Evolutionary conservation across 2,797 vertebrate species (phyloP).

Genomic region (Jordanella pulchra): DNA sequence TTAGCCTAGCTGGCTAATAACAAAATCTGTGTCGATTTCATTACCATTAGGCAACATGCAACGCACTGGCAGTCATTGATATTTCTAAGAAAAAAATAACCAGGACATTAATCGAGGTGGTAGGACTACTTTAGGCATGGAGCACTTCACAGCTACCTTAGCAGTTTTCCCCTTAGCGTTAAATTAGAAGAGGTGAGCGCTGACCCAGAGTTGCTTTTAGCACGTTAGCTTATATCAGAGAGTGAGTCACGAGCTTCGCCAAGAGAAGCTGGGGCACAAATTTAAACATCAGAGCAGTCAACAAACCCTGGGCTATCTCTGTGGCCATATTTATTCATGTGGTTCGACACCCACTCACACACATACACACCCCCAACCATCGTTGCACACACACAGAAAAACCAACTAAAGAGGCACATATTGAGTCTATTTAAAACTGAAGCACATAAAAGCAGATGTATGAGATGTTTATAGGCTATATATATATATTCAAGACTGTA

Average conservation of each 20-base stretch:
- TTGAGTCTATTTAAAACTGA: constrained; percentile 15
- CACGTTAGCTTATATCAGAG: constrained; percentile 54
- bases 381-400: constrained; percentile 16
- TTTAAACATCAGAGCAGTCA: constrained; percentile 71
- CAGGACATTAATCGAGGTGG: constrained; percentile 19
- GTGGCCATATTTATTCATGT: constrained; percentile 68
- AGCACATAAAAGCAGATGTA: constrained; percentile 23
- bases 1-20: constrained; percentile 57
- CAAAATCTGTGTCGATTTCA: constrained; percentile 47
- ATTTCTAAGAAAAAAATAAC: constrained; percentile 43
- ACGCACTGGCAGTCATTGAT: constrained; percentile 38
- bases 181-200: constrained; percentile 54
- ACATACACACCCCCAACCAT: constrained; percentile 16
- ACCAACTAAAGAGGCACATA: constrained; percentile 15
- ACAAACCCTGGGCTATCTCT: constrained; percentile 66
- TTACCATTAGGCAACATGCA: constrained; percentile 40
- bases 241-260: constrained; percentile 65
- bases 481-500: constrained; percentile 2
- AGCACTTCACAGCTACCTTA: constrained; percentile 55
- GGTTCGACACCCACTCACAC: constrained; percentile 51
- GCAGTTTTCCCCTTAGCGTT: constrained; percentile 32
- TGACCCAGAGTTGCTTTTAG: constrained; percentile 60
- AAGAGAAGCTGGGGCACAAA: constrained; percentile 50
- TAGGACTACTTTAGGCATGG: constrained; percentile 41
- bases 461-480: constrained; percentile 21